phyloP scores from a whole-genome alignment of 2,888 invertebrate genomes.

The Synanthedon andrenaeformis region DNA sequence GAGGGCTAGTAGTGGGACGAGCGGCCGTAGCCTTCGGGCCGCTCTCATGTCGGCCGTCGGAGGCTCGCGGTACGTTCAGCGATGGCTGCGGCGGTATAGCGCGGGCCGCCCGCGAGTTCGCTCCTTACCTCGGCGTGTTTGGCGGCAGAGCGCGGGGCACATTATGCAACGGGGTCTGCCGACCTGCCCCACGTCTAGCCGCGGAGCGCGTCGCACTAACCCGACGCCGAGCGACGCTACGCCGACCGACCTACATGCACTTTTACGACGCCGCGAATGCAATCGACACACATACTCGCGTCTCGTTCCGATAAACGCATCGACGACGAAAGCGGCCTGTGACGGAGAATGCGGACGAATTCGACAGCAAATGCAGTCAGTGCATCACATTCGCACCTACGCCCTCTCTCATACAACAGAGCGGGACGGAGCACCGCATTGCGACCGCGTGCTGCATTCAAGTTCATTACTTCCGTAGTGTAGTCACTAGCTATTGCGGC shows the following conservation, averaged over 20 bases:
- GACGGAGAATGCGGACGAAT: constrained; percentile 67
- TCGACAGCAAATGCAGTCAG: constrained; percentile 65
- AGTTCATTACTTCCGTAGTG: constrained; percentile 69
- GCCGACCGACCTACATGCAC: constrained; percentile 69
- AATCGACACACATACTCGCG: constrained; percentile 69
- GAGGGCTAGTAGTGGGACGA: constrained; percentile 46
- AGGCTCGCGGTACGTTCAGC: constrained; percentile 9
- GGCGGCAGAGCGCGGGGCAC: constrained; percentile 40
- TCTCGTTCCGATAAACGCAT: constrained; percentile 71
- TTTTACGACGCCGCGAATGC: constrained; percentile 65
- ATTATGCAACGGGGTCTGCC: constrained; percentile 51
- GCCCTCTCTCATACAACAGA: constrained; percentile 40
- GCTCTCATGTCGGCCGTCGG: constrained; percentile 21
- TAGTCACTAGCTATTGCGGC: constrained; percentile 37
- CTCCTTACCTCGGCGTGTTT: constrained; percentile 27
- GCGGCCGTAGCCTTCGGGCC: constrained; percentile 31
- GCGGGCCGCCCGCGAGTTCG: constrained; percentile 16
- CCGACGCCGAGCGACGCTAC: constrained; percentile 43
- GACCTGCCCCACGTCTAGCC: constrained; percentile 65
- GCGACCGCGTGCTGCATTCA: constrained; percentile 61
- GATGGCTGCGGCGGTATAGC: constrained; percentile 7
- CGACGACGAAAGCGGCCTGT: constrained; percentile 68
- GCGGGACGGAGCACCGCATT: constrained; percentile 49
- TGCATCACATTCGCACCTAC: constrained; percentile 61
- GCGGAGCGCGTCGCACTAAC: constrained; percentile 55